Percentiles rank a stretch among this genome's conserved stretches.
These are phyloP conservation scores for Pitta sordida DNA, from an alignment of 2,113 vertebrate genomes.

Conservation along the genomic window DNA sequence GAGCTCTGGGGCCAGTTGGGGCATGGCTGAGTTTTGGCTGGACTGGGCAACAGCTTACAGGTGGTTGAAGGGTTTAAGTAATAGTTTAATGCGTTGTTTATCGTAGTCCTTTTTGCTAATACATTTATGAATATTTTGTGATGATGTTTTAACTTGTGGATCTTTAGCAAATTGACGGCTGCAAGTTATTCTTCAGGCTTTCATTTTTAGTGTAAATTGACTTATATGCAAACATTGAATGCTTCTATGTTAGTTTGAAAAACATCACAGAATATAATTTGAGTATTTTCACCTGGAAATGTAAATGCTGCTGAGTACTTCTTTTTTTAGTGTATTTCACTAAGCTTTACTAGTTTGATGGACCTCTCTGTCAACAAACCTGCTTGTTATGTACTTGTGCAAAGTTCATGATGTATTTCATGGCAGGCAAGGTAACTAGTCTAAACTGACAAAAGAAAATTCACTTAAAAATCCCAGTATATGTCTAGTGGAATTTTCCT, in stretches of 20 bases:
- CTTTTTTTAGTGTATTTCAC: neutral
- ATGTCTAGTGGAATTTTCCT: neutral
- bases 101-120: neutral
- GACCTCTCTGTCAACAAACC: neutral
- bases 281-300: neutral
- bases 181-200: neutral
- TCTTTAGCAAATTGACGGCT: neutral
- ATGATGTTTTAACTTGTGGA: neutral
- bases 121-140: neutral
- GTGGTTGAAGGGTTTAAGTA: neutral
- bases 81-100: neutral
- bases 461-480: neutral
- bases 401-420: neutral
- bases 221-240: neutral
- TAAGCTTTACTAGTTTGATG: neutral
- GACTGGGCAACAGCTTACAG: neutral
- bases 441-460: neutral
- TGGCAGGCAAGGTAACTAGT: neutral
- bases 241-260: neutral
- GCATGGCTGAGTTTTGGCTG: neutral
- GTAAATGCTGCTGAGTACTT: neutral
- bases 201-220: neutral
- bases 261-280: neutral
- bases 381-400: neutral
- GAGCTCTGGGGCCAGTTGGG: neutral